Evolutionary conservation across 2,113 vertebrate species (phyloP).

Genomic region (Chionis minor): DNA sequence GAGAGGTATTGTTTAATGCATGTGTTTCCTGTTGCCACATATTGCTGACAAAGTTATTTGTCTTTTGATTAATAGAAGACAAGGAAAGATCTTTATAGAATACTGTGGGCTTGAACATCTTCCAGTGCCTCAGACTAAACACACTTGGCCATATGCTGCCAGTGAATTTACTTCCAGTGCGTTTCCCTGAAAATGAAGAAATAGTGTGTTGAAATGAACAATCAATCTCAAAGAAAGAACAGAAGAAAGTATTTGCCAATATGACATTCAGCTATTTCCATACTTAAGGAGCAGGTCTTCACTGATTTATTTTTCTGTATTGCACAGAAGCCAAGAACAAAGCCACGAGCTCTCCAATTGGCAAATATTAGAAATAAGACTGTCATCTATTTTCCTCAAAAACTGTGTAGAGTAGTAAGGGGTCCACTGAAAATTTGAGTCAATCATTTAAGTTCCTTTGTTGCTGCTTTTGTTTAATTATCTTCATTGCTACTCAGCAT

Average conservation of each 20-base stretch:
- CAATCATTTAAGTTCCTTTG: background rate
- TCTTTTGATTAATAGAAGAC: constrained; percentile 4
- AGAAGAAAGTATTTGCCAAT: background rate
- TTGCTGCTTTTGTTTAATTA: background rate
- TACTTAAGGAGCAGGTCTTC: background rate
- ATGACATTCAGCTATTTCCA: background rate
- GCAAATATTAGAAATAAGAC: background rate
- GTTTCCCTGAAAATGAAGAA: constrained; percentile 1
- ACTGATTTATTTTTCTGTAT: background rate
- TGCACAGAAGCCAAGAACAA: background rate
- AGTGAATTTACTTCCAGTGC: background rate
- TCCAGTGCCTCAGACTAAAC: constrained; percentile 23
- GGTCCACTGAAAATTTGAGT: background rate
- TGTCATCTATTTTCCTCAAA: background rate
- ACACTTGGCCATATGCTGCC: background rate
- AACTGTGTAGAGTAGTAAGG: background rate
- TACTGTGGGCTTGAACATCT: background rate
- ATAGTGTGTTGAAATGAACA: background rate
- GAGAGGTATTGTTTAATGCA: background rate
- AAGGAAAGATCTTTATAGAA: background rate
- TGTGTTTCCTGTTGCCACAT: background rate
- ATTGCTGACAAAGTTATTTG: background rate
- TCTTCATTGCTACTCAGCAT: background rate
- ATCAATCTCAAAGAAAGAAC: background rate
- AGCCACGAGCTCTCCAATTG: background rate